Base-by-base conservation (phyloP, 2,888 invertebrate genomes). In the Rhingia rostrata region DNA sequence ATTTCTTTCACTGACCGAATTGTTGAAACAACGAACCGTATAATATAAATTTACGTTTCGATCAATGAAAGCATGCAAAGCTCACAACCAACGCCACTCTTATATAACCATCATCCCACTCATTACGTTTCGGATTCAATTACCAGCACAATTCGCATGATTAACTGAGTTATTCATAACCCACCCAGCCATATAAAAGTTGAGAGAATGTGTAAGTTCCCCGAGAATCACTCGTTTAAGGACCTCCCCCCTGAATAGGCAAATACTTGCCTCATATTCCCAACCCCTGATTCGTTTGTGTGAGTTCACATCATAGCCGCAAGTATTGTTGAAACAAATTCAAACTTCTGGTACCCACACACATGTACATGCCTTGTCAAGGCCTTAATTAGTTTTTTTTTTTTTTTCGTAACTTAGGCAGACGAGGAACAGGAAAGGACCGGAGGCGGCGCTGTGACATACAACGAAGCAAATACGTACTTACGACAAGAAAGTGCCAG, bases 361-460 rank as follows among this genome's bases (percentile, higher is more conserved):
- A 22, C 30, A 22, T 37, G 33, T 49, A 63, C 32, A 33, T 30
- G 41, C 9, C 4, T 67, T 56, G 43, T 32, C 32, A 14, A 47
- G 32, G 58, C 69, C 49, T 70, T 70, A 70, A 70, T 60, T 70
- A 60, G 69, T 58, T 58, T 69, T 69, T 35, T 58, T 58, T 69
- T 69, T 35, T 22, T 30, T 58, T 32, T 58, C n/a, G 45, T 35
- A 5, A 30, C 45, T 9, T 9, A 47, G 10, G 35, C 9, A 12
- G 12, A 3, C 37, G 7, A 56, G 37, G 12, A 47, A 47, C 30
- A 35, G 14, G 45, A 5, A 14, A 33, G 22, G 43, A 32, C 35
- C 37, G 12, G 4, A 12, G 45, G 45, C 32, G 32, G 33, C n/a
- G 12, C 49, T n/a, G 49, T 30, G 49, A 32, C 49, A 6, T 10